Evolutionary conservation across 1,140 invertebrate species (phyloP).

Genomic region (Pseudomyrmex concolor): DNA sequence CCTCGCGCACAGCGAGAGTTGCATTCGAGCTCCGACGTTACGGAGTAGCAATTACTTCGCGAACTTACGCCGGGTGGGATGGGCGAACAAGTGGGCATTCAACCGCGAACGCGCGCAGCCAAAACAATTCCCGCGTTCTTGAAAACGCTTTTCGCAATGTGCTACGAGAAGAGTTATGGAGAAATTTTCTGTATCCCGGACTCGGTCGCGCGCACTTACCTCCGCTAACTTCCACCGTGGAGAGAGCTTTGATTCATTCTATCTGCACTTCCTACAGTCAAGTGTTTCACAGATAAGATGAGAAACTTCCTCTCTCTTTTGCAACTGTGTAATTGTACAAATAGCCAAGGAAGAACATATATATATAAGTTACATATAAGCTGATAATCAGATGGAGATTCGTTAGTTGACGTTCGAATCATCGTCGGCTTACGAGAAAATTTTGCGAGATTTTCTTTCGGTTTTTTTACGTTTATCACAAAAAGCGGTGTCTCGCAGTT

Average conservation of each 20-base stretch:
- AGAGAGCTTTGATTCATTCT: conserved; percentile 38
- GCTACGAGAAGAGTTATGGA: conserved; percentile 52
- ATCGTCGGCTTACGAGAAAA: not conserved
- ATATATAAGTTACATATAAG: not conserved
- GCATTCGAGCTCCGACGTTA: conserved; percentile 50
- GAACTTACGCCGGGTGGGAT: conserved; percentile 60
- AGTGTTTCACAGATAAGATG: conserved; percentile 2
- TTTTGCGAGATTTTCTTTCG: not conserved
- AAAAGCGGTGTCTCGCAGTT: not conserved
- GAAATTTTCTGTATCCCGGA: conserved; percentile 47
- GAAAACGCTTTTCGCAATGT: conserved; percentile 41
- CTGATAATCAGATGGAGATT: not conserved
- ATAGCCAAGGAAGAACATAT: not conserved
- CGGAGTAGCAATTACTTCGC: conserved; percentile 69
- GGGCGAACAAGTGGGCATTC: conserved; percentile 71
- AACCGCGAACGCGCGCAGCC: conserved; percentile 53
- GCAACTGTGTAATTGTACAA: not conserved
- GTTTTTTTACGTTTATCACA: not conserved
- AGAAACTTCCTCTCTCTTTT: not conserved
- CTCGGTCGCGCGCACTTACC: conserved; percentile 40
- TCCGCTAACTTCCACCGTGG: conserved; percentile 31
- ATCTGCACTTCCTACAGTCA: conserved; percentile 5
- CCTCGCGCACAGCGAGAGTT: conserved; percentile 39
- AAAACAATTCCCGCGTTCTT: conserved; percentile 68
- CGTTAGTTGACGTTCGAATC: not conserved